Conservation (phyloP, 2,113 vertebrate species). For the Oxygymnocypris stewartii region DNA sequence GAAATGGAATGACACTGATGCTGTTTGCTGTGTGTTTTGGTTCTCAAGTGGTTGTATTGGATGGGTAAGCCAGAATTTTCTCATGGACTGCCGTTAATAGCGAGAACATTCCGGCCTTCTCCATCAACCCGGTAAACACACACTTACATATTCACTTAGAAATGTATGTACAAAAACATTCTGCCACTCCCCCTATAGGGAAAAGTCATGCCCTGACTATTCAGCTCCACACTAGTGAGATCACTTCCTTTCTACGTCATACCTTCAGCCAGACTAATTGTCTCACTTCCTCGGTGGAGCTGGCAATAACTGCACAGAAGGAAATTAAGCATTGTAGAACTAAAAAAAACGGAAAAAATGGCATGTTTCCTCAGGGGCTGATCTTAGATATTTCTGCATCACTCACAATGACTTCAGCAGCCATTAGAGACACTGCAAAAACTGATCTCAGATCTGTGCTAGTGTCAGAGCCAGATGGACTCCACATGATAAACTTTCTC, state of each 20-base stretch:
- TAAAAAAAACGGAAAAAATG: constrained; percentile 4
- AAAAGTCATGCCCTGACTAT: neutral
- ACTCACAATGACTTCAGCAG: constrained; percentile 25
- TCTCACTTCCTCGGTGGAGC: constrained; percentile 48
- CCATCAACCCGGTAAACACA: neutral
- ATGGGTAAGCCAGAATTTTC: constrained; percentile 41
- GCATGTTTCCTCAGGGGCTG: neutral
- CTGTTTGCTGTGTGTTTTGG: neutral
- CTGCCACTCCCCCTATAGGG: neutral
- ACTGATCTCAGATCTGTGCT: constrained; percentile 41
- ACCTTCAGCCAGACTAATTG: constrained; percentile 36
- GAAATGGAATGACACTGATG: neutral
- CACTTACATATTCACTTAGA: constrained; percentile 24
- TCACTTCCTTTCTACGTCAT: constrained; percentile 48
- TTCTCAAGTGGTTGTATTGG: neutral
- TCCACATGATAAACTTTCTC: constrained; percentile 31
- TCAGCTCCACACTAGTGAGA: constrained; percentile 19
- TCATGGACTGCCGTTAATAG: constrained; percentile 5
- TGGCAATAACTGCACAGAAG: constrained; percentile 17
- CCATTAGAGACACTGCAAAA: neutral
- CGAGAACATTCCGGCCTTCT: constrained; percentile 20
- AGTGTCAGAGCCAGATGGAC: constrained; percentile 39
- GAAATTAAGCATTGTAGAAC: constrained; percentile 40
- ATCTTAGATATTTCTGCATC: constrained; percentile 26
- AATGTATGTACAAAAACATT: neutral